Conservation (phyloP, 2,797 vertebrate species). For the Gorsachius magnificus region DNA sequence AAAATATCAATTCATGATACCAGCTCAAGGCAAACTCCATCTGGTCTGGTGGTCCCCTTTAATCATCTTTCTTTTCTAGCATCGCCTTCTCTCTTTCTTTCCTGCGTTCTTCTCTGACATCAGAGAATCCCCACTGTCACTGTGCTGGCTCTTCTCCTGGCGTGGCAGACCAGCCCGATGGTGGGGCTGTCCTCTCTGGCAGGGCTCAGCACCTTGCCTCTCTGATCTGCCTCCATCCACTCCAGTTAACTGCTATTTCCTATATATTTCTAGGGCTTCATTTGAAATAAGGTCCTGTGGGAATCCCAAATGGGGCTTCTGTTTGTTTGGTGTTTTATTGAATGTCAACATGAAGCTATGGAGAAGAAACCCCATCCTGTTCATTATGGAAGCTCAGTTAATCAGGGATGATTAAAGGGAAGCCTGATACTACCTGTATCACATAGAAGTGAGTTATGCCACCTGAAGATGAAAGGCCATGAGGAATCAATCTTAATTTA, state of each 20-base stretch:
- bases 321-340: background rate
- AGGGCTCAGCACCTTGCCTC: background rate
- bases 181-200: background rate
- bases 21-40: background rate
- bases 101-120: background rate
- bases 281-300: background rate
- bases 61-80: background rate
- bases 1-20: background rate
- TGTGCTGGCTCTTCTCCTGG: background rate
- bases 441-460: background rate
- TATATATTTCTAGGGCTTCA: background rate
- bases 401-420: background rate
- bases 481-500: constrained; percentile 32
- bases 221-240: background rate
- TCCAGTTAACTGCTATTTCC: background rate
- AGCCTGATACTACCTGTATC: background rate
- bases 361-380: background rate
- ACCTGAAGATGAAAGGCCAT: background rate
- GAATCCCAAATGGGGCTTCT: background rate
- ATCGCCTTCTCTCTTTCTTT: background rate
- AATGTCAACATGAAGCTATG: background rate
- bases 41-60: background rate
- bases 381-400: background rate
- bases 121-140: background rate
- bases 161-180: background rate